Conservation (phyloP, 2,113 vertebrate species). For the Oncorhynchus nerka region DNA sequence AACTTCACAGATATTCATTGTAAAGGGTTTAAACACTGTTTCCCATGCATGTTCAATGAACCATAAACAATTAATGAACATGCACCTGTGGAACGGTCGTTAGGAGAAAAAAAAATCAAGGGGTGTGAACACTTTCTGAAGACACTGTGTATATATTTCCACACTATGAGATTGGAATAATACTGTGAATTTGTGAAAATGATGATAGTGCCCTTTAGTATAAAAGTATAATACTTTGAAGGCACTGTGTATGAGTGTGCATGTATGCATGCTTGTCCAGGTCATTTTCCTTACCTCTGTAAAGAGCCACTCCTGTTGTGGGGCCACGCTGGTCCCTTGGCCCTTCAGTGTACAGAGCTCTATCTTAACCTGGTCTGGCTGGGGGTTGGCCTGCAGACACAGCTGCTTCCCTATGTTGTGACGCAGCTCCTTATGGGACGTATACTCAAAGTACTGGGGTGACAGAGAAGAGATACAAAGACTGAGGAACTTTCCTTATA, state of each 20-base stretch:
- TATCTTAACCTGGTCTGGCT: conserved; percentile 64
- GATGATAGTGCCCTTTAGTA: too few relatives aligned
- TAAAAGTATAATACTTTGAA: background rate
- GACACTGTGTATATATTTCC: too few relatives aligned
- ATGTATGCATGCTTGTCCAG: background rate
- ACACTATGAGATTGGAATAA: too few relatives aligned
- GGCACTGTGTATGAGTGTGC: background rate
- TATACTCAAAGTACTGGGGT: conserved; percentile 91
- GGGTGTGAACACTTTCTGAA: too few relatives aligned
- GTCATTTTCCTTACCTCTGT: conserved; percentile 73
- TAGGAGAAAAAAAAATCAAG: too few relatives aligned
- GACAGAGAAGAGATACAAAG: background rate
- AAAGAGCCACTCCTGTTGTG: conserved; percentile 85
- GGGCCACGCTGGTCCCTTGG: conserved; percentile 71
- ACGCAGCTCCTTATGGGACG: conserved; percentile 84
- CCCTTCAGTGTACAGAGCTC: conserved; percentile 80
- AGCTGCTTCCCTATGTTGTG: conserved; percentile 92
- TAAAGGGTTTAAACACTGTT: too few relatives aligned
- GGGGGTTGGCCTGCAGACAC: conserved; percentile 75
- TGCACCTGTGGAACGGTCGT: too few relatives aligned
- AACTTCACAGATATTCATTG: too few relatives aligned
- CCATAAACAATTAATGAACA: too few relatives aligned
- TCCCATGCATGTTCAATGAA: too few relatives aligned
- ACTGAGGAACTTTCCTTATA: too few relatives aligned
- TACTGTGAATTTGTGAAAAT: too few relatives aligned